Conservation (phyloP, 2,888 invertebrate genomes). For the Didymodactylos carnosus region DNA sequence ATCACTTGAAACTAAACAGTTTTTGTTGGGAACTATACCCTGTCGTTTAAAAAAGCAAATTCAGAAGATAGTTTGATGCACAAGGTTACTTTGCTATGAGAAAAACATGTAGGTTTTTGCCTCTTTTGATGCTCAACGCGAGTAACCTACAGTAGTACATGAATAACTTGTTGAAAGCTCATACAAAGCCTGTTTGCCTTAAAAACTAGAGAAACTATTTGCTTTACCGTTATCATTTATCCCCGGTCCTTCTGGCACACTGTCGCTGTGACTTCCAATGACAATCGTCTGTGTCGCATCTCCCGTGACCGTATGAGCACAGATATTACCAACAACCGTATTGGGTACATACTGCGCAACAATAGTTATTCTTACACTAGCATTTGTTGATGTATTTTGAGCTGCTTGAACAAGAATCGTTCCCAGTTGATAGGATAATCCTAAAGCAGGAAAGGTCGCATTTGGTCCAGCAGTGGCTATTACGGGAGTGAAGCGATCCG, state of each 20-base stretch:
- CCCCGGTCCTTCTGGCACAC: neutral
- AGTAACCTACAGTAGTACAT: too few species aligned
- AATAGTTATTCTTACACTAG: neutral
- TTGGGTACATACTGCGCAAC: neutral
- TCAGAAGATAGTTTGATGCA: too few species aligned
- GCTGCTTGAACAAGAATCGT: neutral
- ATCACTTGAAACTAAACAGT: too few species aligned
- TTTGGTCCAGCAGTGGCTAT: neutral
- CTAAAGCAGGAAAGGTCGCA: neutral
- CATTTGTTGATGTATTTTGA: neutral
- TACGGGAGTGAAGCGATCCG: neutral
- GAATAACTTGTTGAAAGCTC: too few species aligned
- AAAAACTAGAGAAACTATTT: too few species aligned
- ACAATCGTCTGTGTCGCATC: neutral
- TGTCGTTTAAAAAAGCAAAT: too few species aligned
- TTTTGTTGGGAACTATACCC: too few species aligned
- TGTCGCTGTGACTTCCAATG: neutral
- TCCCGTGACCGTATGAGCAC: neutral
- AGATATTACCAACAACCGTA: neutral
- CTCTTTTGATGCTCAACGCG: too few species aligned
- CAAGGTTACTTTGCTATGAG: too few species aligned
- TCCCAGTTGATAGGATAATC: neutral
- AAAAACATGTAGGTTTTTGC: too few species aligned
- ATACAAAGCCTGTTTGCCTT: too few species aligned
- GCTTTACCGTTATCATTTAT: neutral